phyloP scores from a whole-genome alignment of 2,797 vertebrate species.

The Peromyscus melanophrys region DNA sequence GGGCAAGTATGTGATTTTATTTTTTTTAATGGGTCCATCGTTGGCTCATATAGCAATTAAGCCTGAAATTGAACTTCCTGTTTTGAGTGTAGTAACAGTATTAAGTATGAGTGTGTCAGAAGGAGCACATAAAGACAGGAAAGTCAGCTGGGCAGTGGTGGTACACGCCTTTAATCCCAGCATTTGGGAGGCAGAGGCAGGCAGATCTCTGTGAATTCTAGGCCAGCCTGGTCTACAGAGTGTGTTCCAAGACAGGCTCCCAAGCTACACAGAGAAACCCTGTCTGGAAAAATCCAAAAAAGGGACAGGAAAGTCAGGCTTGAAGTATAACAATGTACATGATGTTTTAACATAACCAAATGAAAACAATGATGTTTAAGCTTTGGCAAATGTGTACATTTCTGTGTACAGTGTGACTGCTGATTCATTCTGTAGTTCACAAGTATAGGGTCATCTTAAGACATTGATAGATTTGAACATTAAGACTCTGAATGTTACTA shows the following conservation, averaged over 20 bases:
- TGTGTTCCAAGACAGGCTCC: too few relatives aligned
- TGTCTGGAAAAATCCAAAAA: too few relatives aligned
- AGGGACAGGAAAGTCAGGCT: conserved; percentile 3
- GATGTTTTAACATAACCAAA: conserved; percentile 8
- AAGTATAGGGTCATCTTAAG: conserved; percentile 36
- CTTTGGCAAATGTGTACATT: neutral
- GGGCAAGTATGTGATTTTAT: conserved; percentile 42
- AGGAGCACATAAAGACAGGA: conserved; percentile 22
- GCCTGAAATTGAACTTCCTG: conserved; percentile 1
- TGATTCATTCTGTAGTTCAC: neutral
- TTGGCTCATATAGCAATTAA: neutral
- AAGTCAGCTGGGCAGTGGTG: neutral
- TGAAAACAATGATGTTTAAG: neutral
- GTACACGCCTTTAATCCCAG: too few relatives aligned
- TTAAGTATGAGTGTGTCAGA: neutral
- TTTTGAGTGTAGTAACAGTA: neutral
- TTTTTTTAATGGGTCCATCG: conserved; percentile 21
- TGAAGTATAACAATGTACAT: conserved; percentile 11
- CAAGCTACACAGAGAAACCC: too few relatives aligned
- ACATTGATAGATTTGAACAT: conserved; percentile 30
- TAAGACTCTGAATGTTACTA: neutral
- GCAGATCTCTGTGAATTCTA: too few relatives aligned
- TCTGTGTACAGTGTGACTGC: neutral
- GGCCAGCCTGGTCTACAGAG: too few relatives aligned
- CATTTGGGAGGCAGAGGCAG: too few relatives aligned